Evolutionary conservation across 2,113 vertebrate genomes (phyloP).

Genomic region (Heloderma charlesbogerti): DNA sequence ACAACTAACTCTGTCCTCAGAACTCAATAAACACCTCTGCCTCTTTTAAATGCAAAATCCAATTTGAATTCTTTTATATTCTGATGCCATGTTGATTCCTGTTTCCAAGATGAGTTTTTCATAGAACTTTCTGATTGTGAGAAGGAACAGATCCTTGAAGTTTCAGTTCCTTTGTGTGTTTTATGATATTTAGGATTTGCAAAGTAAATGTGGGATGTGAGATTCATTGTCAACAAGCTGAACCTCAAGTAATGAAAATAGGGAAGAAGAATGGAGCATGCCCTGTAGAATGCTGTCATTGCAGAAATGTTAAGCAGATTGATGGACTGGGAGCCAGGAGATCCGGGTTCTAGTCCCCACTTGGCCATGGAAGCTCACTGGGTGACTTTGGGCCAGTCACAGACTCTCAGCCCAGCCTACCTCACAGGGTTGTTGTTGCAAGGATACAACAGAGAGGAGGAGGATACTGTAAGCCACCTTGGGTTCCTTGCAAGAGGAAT

Average conservation of each 20-base stretch:
- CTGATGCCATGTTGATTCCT: conserved; percentile 13
- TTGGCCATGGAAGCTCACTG: no score
- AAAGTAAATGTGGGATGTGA: neutral
- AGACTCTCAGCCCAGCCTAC: no score
- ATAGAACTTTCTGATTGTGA: neutral
- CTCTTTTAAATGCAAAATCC: conserved; percentile 50
- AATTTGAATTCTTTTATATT: conserved; percentile 53
- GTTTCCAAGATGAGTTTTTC: conserved; percentile 1
- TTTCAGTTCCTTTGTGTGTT: neutral
- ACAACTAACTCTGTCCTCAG: conserved; percentile 34
- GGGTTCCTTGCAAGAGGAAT: no score
- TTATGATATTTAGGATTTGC: neutral
- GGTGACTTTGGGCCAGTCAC: no score
- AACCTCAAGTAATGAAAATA: neutral
- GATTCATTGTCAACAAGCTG: neutral
- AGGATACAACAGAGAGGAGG: no score
- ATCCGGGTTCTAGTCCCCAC: no score
- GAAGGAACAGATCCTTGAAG: neutral
- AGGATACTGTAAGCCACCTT: no score
- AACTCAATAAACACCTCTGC: conserved; percentile 52
- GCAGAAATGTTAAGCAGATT: neutral
- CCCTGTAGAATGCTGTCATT: neutral
- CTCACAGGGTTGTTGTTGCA: no score
- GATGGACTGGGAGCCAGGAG: no score
- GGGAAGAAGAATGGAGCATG: neutral